Conservation (phyloP, 2,888 invertebrate species). For the Ischnura elegans region DNA sequence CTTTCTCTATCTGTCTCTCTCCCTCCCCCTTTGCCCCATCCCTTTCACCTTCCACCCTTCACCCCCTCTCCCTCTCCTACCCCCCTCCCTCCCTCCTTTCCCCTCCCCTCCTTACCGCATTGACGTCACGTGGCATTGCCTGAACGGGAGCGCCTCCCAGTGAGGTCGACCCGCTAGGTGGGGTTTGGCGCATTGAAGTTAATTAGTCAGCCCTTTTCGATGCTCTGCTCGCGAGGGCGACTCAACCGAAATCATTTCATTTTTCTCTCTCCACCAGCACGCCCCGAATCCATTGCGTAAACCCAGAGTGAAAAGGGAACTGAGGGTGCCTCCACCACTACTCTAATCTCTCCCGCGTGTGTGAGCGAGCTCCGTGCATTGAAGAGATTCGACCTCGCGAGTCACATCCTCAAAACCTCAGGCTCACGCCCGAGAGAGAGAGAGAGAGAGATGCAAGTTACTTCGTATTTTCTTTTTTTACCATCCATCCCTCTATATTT, state of each 20-base stretch:
- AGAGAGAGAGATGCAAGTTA: too few species aligned
- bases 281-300: slow-evolving; percentile 26
- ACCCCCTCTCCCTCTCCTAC: background rate
- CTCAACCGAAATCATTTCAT: slow-evolving; percentile 31
- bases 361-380: background rate
- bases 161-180: background rate
- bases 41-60: too few species aligned
- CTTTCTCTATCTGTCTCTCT: too few species aligned
- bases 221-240: background rate
- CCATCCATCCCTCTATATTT: background rate
- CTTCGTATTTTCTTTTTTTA: background rate
- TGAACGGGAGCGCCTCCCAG: background rate
- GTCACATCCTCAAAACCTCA: background rate
- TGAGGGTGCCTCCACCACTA: too few species aligned
- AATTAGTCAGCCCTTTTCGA: slow-evolving; percentile 38
- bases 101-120: slow-evolving; percentile 42
- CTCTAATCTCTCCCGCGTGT: background rate
- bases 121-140: slow-evolving; percentile 56
- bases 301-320: background rate
- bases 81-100: background rate
- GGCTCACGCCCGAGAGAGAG: background rate
- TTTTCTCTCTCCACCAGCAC: background rate
- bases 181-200: slow-evolving; percentile 53
- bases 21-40: background rate
- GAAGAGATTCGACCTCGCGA: background rate